These are phyloP conservation scores for Melinaea menophilus DNA, from an alignment of 2,888 invertebrate genomes.

Conservation along the genomic window DNA sequence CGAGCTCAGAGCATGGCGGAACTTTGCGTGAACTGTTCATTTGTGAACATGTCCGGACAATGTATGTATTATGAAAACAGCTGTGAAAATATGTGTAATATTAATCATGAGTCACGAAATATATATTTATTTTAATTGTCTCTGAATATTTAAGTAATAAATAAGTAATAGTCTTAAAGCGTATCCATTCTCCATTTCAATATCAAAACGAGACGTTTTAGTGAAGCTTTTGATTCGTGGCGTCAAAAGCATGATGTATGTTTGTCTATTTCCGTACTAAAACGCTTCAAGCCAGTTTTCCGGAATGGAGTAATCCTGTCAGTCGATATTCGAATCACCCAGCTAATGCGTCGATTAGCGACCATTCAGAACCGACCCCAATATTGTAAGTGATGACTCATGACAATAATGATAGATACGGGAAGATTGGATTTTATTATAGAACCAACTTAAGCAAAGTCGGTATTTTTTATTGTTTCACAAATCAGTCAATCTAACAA, in stretches of 20 bases:
- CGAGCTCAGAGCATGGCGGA: no score
- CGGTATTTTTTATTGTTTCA: not conserved
- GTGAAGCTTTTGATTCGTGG: no score
- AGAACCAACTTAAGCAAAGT: not conserved
- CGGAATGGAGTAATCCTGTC: constrained; percentile 63
- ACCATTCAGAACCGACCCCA: constrained; percentile 17
- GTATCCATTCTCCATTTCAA: no score
- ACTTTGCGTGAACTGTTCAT: no score
- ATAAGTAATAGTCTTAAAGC: no score
- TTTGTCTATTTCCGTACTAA: constrained; percentile 23
- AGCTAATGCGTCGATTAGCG: constrained; percentile 44
- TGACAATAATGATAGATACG: not conserved
- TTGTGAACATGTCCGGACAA: no score
- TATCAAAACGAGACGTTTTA: no score
- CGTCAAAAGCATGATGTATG: not conserved
- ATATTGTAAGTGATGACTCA: constrained; percentile 4
- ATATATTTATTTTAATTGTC: no score
- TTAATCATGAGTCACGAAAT: no score
- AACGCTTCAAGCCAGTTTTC: constrained; percentile 45
- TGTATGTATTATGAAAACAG: no score
- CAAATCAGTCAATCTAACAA: not conserved
- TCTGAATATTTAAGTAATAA: no score
- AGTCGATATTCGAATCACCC: constrained; percentile 52
- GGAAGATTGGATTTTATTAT: not conserved
- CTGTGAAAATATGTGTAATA: no score